Conservation (phyloP, 2,888 invertebrate species). For the Halictus ligatus region DNA sequence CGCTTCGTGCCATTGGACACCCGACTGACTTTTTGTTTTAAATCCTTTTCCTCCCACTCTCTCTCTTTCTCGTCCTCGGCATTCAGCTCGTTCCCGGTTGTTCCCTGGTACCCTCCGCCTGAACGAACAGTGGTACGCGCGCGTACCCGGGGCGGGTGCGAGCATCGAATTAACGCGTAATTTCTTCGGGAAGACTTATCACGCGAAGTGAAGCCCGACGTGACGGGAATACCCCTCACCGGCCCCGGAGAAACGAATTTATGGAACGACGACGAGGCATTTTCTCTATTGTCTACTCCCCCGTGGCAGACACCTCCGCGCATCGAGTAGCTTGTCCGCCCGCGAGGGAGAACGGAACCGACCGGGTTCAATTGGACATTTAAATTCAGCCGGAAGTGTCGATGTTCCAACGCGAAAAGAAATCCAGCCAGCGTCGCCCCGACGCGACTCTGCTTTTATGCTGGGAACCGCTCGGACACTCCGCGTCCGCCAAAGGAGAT, state of each 20-base stretch:
- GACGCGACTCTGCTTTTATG: constrained; percentile 56
- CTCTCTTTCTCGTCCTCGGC: constrained; percentile 10
- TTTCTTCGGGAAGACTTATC: constrained; percentile 58
- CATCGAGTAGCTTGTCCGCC: constrained; percentile 28
- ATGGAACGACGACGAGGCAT: constrained; percentile 41
- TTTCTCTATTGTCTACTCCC: constrained; percentile 39
- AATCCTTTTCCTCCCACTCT: constrained; percentile 50
- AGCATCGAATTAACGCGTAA: constrained; percentile 63
- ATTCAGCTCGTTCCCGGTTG: constrained; percentile 48
- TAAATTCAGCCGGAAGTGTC: constrained; percentile 70
- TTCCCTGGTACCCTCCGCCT: constrained; percentile 51
- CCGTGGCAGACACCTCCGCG: constrained; percentile 6
- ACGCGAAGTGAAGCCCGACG: constrained; percentile 62
- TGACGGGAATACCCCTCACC: constrained; percentile 36
- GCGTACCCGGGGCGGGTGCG: constrained; percentile 36
- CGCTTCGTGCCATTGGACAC: constrained; percentile 74
- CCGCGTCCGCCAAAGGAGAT: constrained; percentile 62
- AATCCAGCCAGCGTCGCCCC: constrained; percentile 28
- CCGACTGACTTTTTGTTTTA: constrained; percentile 70
- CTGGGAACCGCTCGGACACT: constrained; percentile 49
- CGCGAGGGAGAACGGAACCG: constrained; percentile 24
- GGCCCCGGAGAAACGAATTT: constrained; percentile 27
- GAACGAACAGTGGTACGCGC: constrained; percentile 7
- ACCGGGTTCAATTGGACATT: constrained; percentile 67
- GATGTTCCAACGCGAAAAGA: constrained; percentile 56